Evolutionary conservation across 2,888 invertebrate species (phyloP).

Genomic region (Pollenia griseotomentosa): DNA sequence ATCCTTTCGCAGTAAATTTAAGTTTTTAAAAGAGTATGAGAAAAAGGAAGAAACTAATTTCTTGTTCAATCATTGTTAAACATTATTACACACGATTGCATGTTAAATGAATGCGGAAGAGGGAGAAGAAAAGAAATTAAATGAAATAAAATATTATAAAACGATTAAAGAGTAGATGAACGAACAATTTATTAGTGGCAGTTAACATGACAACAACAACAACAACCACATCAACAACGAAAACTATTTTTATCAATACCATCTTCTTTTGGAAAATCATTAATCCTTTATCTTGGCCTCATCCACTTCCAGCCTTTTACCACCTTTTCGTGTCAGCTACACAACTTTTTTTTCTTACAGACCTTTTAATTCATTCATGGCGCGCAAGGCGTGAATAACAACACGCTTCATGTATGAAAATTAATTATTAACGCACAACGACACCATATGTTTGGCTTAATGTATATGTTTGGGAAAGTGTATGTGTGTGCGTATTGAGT

Average conservation of each 20-base stretch:
- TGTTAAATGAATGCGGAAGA: constrained; percentile 25
- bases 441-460: constrained; percentile 5
- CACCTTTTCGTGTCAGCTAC: constrained; percentile 2
- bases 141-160: not conserved
- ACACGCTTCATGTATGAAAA: constrained; percentile 61
- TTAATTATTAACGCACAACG: constrained; percentile 64
- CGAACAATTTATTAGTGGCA: not conserved
- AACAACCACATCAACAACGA: not conserved
- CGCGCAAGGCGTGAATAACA: constrained; percentile 68
- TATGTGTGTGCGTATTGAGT: not conserved
- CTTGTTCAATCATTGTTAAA: constrained; percentile 62
- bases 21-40: constrained; percentile 29
- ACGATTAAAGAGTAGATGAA: not conserved
- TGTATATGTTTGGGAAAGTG: not conserved
- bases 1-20: constrained; percentile 68
- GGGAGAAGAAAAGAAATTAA: not conserved
- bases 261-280: not conserved
- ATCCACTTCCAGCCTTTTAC: not conserved
- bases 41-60: constrained; percentile 65
- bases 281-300: not conserved
- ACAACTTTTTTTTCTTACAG: constrained; percentile 2
- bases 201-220: not conserved
- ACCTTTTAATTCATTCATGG: constrained; percentile 62
- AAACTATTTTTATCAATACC: not conserved
- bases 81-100: constrained; percentile 67